Evolutionary conservation across 2,888 invertebrate species (phyloP).

Genomic region (Zhuqinia jingwanae): DNA sequence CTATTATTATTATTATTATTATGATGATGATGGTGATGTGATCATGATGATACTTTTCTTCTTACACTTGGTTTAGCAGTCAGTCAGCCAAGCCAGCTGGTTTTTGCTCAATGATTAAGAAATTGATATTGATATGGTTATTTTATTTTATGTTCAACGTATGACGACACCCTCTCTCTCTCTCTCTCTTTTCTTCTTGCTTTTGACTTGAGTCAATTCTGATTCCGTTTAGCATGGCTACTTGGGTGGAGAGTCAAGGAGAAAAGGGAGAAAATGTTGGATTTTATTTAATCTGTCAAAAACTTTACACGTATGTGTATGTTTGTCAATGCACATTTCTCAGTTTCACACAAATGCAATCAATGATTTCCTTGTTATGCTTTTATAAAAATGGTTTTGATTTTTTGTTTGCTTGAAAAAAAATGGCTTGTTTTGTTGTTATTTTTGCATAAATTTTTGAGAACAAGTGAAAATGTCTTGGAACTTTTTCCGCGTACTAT

Average conservation of each 20-base stretch:
- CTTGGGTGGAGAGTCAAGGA: conserved; percentile 13
- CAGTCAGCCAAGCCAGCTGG: conserved; percentile 63
- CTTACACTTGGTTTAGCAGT: conserved; percentile 66
- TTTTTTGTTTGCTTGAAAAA: not conserved
- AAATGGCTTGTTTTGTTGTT: not conserved
- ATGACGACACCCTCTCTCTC: conserved; percentile 35
- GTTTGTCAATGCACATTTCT: not conserved
- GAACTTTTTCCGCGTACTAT: not conserved
- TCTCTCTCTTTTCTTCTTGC: not conserved
- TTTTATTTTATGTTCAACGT: conserved; percentile 51
- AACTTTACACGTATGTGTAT: conserved; percentile 17
- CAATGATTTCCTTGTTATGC: not conserved
- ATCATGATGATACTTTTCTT: conserved; percentile 48
- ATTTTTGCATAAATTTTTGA: conserved; percentile 2
- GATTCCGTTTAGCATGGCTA: not conserved
- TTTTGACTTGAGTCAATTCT: conserved; percentile 16
- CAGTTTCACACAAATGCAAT: conserved; percentile 19
- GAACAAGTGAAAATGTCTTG: not conserved
- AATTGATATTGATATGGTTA: conserved; percentile 71
- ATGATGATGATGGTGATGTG: conserved; percentile 35
- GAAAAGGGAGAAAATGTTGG: conserved; percentile 5
- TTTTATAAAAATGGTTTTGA: not conserved
- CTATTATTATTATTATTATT: too few relatives aligned
- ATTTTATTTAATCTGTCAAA: conserved; percentile 32
- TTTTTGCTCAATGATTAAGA: conserved; percentile 67